phyloP scores from a whole-genome alignment of 2,888 invertebrate genomes.

The Drosophila cognata region DNA sequence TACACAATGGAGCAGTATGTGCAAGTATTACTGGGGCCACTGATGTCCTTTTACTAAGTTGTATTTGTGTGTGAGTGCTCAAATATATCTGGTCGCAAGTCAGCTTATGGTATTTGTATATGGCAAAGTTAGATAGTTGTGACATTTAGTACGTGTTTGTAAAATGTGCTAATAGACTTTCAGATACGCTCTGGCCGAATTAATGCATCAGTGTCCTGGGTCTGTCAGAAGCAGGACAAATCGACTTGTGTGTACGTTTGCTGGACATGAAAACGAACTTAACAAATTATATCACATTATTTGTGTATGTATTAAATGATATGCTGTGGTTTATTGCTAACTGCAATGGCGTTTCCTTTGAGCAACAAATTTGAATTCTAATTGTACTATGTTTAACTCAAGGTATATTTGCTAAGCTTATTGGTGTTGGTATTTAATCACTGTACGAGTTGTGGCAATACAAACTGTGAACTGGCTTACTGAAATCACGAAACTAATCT shows the following conservation, averaged over 20 bases:
- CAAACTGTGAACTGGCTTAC: neutral
- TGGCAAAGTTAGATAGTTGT: conserved; percentile 40
- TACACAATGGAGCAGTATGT: conserved; percentile 1
- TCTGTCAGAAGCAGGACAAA: conserved; percentile 20
- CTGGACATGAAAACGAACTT: conserved; percentile 54
- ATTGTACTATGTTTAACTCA: neutral
- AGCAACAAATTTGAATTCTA: neutral
- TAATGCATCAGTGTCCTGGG: conserved; percentile 38
- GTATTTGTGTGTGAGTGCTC: conserved; percentile 17
- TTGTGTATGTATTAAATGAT: conserved; percentile 25
- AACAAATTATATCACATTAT: conserved; percentile 71
- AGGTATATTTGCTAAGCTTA: neutral
- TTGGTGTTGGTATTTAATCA: neutral
- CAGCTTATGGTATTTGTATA: conserved; percentile 70
- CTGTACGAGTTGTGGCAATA: neutral
- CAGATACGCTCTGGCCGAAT: conserved; percentile 26
- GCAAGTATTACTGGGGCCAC: neutral
- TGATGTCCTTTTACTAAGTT: conserved; percentile 10
- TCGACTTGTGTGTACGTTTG: conserved; percentile 12
- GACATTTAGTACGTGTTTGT: conserved; percentile 69
- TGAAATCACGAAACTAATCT: neutral
- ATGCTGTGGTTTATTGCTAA: conserved; percentile 28
- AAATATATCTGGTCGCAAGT: conserved; percentile 62
- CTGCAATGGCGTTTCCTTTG: conserved; percentile 21
- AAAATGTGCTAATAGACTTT: conserved; percentile 74